These are phyloP conservation scores for Atrina japonica DNA, from an alignment of 2,888 invertebrate genomes.

Conservation along the genomic window DNA sequence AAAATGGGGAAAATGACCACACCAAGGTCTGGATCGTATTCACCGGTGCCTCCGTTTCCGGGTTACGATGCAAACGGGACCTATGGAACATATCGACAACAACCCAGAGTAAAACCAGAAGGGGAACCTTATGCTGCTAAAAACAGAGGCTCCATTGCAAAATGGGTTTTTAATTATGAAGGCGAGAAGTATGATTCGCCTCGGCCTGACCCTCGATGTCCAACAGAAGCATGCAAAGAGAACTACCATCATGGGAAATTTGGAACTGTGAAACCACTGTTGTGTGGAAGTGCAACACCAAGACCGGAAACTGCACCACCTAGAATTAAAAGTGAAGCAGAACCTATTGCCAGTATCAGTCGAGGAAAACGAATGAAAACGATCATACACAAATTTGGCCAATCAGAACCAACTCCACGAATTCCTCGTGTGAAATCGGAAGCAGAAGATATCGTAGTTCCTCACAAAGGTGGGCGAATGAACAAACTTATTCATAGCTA, in stretches of 20 bases:
- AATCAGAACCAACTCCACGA: slow-evolving; percentile 52
- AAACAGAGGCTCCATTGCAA: slow-evolving; percentile 61
- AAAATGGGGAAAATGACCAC: too few species aligned
- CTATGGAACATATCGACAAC: slow-evolving; percentile 42
- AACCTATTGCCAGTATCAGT: slow-evolving; percentile 57
- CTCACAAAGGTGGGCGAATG: slow-evolving; percentile 65
- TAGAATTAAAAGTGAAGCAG: slow-evolving; percentile 66
- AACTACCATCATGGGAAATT: slow-evolving; percentile 63
- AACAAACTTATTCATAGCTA: slow-evolving; percentile 57
- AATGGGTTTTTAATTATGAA: slow-evolving; percentile 52
- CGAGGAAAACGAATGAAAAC: slow-evolving; percentile 64
- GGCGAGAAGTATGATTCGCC: slow-evolving; percentile 43
- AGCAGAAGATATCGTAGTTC: slow-evolving; percentile 61
- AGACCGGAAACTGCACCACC: slow-evolving; percentile 66
- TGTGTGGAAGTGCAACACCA: slow-evolving; percentile 62
- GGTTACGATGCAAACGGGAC: slow-evolving; percentile 56
- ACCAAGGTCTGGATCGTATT: too few species aligned
- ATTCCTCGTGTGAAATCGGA: slow-evolving; percentile 69
- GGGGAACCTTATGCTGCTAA: slow-evolving; percentile 55
- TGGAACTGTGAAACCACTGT: slow-evolving; percentile 58
- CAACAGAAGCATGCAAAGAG: slow-evolving; percentile 53
- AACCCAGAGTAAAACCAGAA: slow-evolving; percentile 61
- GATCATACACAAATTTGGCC: slow-evolving; percentile 65
- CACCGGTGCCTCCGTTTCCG: slow-evolving; percentile 55
- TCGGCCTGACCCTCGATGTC: slow-evolving; percentile 61